Percentiles rank a stretch among this genome's conserved stretches.
Conservation (phyloP, 2,797 vertebrate genomes). For the Trachops cirrhosus region DNA sequence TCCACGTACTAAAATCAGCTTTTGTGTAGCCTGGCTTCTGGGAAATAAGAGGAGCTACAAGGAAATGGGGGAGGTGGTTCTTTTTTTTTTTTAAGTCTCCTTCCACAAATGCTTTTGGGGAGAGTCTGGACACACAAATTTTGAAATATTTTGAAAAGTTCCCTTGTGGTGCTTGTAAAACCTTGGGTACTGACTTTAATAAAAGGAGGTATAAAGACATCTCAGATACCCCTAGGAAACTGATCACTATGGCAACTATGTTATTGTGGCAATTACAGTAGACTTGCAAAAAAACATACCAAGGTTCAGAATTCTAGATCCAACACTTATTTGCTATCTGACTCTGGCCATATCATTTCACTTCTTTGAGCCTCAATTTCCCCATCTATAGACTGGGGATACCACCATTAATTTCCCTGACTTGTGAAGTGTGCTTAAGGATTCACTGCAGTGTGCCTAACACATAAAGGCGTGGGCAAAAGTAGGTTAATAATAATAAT, state of each 20-base stretch:
- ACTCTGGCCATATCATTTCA: background rate
- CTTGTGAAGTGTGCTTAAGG: background rate
- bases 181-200: constrained; percentile 5
- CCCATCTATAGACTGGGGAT: background rate
- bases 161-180: background rate
- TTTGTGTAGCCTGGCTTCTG: constrained; percentile 13
- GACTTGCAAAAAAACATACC: constrained; percentile 17
- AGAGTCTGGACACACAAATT: background rate
- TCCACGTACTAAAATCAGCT: constrained; percentile 56
- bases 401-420: background rate
- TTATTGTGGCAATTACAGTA: constrained; percentile 15
- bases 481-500: background rate
- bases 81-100: background rate
- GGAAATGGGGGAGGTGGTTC: background rate
- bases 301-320: constrained; percentile 42
- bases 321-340: background rate
- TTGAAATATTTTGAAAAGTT: background rate
- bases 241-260: background rate
- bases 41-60: background rate
- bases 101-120: background rate
- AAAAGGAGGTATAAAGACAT: background rate
- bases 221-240: constrained; percentile 34
- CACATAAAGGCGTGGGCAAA: background rate
- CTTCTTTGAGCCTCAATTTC: constrained; percentile 7
- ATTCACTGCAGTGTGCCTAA: background rate